Evolutionary conservation across 2,113 vertebrate species (phyloP).

Genomic region (Oreotragus oreotragus): DNA sequence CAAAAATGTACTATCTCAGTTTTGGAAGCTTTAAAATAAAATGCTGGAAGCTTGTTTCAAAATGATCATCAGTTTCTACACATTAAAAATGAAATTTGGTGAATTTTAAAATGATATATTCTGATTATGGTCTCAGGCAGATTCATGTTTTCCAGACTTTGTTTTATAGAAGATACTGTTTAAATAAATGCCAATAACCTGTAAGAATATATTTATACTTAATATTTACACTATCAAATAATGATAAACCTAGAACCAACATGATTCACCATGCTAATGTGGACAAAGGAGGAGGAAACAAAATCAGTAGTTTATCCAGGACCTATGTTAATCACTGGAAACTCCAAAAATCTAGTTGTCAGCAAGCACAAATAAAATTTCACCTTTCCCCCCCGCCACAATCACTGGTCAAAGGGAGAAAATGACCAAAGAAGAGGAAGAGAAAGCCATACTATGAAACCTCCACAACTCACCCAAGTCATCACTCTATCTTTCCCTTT

Average conservation of each 20-base stretch:
- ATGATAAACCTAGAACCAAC: not conserved
- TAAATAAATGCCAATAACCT: not conserved
- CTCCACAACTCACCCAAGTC: not conserved
- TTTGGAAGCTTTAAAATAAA: constrained; percentile 31
- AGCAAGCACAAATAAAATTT: not conserved
- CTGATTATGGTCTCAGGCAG: not conserved
- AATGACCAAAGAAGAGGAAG: not conserved
- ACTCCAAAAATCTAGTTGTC: not conserved
- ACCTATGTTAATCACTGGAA: not conserved
- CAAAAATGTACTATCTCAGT: not conserved
- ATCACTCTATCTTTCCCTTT: not conserved
- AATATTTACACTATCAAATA: constrained; percentile 10
- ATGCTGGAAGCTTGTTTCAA: not conserved
- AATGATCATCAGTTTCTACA: not conserved
- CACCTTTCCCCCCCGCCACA: not conserved
- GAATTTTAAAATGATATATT: constrained; percentile 1
- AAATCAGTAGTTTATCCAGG: not conserved
- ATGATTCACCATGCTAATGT: not conserved
- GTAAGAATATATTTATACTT: not conserved
- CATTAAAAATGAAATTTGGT: constrained; percentile 28
- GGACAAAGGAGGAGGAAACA: not conserved
- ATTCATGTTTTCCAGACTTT: not conserved
- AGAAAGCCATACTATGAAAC: not conserved
- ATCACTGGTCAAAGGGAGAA: not conserved
- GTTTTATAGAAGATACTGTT: not conserved